Conservation (phyloP, 2,797 vertebrate genomes). For the Lateolabrax maculatus region DNA sequence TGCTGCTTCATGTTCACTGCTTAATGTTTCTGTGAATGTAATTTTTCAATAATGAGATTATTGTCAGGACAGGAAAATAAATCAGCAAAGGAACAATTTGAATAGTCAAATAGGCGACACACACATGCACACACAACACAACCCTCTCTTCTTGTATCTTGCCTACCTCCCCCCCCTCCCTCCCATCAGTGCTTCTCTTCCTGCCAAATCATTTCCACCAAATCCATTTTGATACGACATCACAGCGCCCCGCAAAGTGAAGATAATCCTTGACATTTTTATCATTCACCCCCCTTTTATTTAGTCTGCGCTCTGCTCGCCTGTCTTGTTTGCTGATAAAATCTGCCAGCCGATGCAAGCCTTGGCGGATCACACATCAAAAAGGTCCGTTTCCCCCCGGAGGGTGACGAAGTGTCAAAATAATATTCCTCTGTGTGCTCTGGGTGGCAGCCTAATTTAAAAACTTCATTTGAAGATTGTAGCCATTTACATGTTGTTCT, state of each 20-base stretch:
- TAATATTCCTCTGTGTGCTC: slow-evolving; percentile 78
- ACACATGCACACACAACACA: slow-evolving; percentile 31
- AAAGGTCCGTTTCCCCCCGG: slow-evolving; percentile 71
- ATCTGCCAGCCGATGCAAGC: slow-evolving; percentile 81
- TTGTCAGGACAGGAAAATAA: slow-evolving; percentile 38
- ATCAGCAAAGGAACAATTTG: slow-evolving; percentile 29
- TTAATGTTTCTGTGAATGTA: slow-evolving; percentile 27
- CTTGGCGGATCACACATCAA: slow-evolving; percentile 85
- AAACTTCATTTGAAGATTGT: slow-evolving; percentile 79
- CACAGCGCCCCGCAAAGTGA: slow-evolving; percentile 74
- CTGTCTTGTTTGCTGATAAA: slow-evolving; percentile 83
- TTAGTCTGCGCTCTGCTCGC: slow-evolving; percentile 70
- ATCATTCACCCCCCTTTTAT: slow-evolving; percentile 80
- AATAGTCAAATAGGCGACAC: slow-evolving; percentile 44
- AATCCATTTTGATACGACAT: slow-evolving; percentile 86
- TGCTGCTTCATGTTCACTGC: slow-evolving; percentile 34
- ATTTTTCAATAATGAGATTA: slow-evolving; percentile 53
- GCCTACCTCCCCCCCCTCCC: slow-evolving; percentile 20
- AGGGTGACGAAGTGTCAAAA: slow-evolving; percentile 83
- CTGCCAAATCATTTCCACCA: slow-evolving; percentile 82
- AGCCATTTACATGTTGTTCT: slow-evolving; percentile 60
- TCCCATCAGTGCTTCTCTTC: slow-evolving; percentile 53
- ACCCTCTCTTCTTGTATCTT: slow-evolving; percentile 51
- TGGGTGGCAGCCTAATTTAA: slow-evolving; percentile 82
- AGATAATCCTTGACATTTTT: slow-evolving; percentile 84